Evolutionary conservation across 2,113 vertebrate species (phyloP).

Genomic region (Aegithalos caudatus): DNA sequence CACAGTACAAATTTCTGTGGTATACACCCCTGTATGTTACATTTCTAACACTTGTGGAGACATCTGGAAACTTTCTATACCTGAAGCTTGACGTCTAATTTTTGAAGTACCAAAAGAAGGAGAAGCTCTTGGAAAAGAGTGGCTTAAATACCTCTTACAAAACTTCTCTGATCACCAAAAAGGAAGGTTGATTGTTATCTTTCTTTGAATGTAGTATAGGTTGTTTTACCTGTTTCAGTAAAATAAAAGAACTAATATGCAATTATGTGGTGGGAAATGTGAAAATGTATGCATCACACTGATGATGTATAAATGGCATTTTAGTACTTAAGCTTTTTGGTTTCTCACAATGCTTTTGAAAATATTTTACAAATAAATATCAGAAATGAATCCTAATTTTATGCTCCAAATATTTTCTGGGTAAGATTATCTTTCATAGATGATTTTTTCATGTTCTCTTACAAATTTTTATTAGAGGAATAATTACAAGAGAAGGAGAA

Average conservation of each 20-base stretch:
- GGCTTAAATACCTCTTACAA: neutral
- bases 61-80: neutral
- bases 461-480: neutral
- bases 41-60: neutral
- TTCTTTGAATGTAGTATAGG: neutral
- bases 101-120: neutral
- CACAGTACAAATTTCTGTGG: neutral
- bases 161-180: neutral
- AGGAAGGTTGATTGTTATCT: neutral
- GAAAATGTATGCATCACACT: neutral
- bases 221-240: neutral
- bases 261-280: neutral
- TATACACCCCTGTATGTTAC: neutral
- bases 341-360: neutral
- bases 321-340: neutral
- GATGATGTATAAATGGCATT: neutral
- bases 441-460: neutral
- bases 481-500: neutral
- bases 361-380: neutral
- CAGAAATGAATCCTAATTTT: neutral
- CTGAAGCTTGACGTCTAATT: neutral
- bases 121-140: neutral
- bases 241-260: neutral
- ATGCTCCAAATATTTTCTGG: neutral
- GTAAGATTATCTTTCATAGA: neutral